These are phyloP conservation scores for Gastracanthus pulcherrimus DNA, from an alignment of 2,888 invertebrate genomes.

Conservation along the genomic window DNA sequence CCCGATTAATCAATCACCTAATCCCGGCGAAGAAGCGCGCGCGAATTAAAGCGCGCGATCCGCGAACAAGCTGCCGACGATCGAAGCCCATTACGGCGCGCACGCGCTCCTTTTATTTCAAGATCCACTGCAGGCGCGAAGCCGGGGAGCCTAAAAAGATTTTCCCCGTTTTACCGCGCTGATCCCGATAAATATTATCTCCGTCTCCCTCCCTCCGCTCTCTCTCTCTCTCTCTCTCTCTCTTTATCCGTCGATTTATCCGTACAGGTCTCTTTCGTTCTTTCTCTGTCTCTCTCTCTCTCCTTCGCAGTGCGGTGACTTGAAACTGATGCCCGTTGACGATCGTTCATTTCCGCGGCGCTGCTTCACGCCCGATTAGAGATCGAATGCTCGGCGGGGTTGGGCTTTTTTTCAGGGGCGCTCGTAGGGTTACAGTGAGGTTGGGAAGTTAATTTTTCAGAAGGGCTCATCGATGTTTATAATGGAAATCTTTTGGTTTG, in stretches of 20 bases:
- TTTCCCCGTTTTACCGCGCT: background rate
- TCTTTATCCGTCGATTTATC: conserved; percentile 49
- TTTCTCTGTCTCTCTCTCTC: conserved; percentile 20
- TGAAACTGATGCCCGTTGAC: conserved; percentile 46
- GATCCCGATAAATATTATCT: conserved; percentile 44
- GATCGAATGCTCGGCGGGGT: too few species aligned
- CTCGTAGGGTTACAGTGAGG: too few species aligned
- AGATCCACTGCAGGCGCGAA: background rate
- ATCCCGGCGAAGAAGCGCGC: background rate
- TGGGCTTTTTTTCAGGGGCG: too few species aligned
- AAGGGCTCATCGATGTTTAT: too few species aligned
- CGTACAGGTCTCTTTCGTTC: background rate
- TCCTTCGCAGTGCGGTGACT: conserved; percentile 22
- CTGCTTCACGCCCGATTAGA: conserved; percentile 54
- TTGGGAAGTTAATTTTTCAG: too few species aligned
- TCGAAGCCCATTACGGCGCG: background rate
- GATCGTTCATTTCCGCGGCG: conserved; percentile 43
- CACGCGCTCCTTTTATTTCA: background rate
- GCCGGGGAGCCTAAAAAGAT: conserved; percentile 3
- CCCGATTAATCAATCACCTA: background rate
- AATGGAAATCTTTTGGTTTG: too few species aligned
- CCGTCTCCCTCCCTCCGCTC: too few species aligned
- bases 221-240: conserved; percentile 24
- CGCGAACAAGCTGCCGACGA: background rate
- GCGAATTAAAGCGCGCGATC: background rate